Conservation (phyloP, 2,888 invertebrate species). For the Dastarcus helophoroides region DNA sequence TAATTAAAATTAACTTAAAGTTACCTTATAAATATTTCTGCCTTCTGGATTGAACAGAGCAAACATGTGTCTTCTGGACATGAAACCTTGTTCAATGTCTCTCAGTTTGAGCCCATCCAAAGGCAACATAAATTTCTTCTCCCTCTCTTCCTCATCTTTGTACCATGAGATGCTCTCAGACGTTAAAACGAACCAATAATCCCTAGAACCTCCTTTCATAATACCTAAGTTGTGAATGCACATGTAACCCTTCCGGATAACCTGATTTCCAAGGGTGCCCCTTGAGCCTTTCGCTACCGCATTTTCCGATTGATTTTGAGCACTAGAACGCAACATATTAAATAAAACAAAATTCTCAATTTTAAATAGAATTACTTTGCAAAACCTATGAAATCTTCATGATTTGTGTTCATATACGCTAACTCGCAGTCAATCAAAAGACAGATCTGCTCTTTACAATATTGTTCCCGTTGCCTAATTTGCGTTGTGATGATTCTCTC, state of each 20-base stretch:
- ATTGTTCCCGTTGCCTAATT: slow-evolving; percentile 87
- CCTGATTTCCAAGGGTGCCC: slow-evolving; percentile 87
- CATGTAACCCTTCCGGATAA: slow-evolving; percentile 98
- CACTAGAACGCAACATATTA: slow-evolving; percentile 69
- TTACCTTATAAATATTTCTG: slow-evolving; percentile 85
- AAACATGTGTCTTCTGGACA: slow-evolving; percentile 95
- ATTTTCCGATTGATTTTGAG: slow-evolving; percentile 90
- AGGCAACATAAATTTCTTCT: slow-evolving; percentile 99
- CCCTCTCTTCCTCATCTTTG: slow-evolving; percentile 99
- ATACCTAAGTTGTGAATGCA: slow-evolving; percentile 98
- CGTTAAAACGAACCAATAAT: slow-evolving; percentile 95
- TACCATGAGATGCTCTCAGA: slow-evolving; percentile 98
- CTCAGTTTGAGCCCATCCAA: slow-evolving; percentile 92
- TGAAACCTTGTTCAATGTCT: slow-evolving; percentile 95
- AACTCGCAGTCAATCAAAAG: slow-evolving; percentile 91
- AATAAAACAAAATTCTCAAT: no score
- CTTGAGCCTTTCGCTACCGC: slow-evolving; percentile 75
- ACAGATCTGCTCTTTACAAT: slow-evolving; percentile 91
- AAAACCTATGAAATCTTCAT: slow-evolving; percentile 98
- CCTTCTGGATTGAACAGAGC: slow-evolving; percentile 97
- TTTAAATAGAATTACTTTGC: slow-evolving; percentile 79
- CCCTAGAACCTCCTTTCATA: slow-evolving; percentile 97
- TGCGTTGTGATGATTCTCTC: slow-evolving; percentile 94
- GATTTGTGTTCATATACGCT: slow-evolving; percentile 98
- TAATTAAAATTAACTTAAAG: no score